Conservation (phyloP, 2,888 invertebrate genomes). For the Entomobrya multifasciata region DNA sequence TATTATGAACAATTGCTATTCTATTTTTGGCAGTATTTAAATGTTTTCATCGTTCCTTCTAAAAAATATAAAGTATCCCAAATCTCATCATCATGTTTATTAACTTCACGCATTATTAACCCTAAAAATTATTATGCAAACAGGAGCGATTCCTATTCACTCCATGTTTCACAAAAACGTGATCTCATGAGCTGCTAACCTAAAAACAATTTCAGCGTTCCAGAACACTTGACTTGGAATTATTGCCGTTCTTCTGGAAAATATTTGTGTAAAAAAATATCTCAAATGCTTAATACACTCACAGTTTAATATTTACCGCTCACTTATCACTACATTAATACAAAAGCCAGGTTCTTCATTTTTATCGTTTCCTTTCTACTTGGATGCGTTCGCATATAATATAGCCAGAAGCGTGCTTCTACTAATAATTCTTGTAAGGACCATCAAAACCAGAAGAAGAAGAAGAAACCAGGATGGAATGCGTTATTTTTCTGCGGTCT, state of each 20-base stretch:
- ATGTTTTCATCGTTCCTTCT: background rate
- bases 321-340: background rate
- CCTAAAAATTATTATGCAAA: constrained; percentile 37
- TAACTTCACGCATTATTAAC: constrained; percentile 40
- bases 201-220: background rate
- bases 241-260: background rate
- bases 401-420: too few species aligned
- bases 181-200: background rate
- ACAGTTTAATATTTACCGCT: background rate
- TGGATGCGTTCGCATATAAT: background rate
- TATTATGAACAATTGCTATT: background rate
- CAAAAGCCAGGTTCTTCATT: background rate
- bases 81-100: background rate
- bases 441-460: background rate
- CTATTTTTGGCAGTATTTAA: constrained; percentile 2
- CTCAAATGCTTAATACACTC: background rate
- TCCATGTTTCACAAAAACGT: too few species aligned
- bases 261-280: background rate
- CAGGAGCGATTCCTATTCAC: constrained; percentile 7
- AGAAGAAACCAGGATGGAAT: background rate
- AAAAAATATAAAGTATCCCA: too few species aligned
- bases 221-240: background rate
- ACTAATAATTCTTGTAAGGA: too few species aligned
- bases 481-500: too few species aligned
- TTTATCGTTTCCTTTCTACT: constrained; percentile 5